Evolutionary conservation across 2,888 invertebrate genomes (phyloP).

Genomic region (Dicranocentrus wangi): DNA sequence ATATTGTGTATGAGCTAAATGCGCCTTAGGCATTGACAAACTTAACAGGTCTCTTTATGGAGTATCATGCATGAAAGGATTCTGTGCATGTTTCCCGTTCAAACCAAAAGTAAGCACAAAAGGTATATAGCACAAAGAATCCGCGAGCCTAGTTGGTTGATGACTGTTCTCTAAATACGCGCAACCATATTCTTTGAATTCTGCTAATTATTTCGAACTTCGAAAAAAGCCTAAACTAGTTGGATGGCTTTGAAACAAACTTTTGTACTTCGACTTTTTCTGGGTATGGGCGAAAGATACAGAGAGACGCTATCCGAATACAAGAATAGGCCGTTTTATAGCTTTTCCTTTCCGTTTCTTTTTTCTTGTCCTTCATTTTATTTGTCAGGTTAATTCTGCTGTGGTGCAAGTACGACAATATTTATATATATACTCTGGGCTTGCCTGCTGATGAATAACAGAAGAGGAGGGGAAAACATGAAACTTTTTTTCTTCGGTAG

Average conservation of each 20-base stretch:
- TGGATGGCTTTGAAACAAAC: neutral
- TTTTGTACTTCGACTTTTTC: neutral
- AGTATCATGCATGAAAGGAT: no score
- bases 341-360: neutral
- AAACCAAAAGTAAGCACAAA: no score
- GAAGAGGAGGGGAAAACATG: neutral
- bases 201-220: neutral
- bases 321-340: no score
- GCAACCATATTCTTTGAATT: conserved; percentile 10
- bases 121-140: neutral
- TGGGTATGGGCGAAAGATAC: neutral
- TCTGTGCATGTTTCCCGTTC: no score
- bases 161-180: neutral
- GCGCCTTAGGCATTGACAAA: no score
- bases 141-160: no score
- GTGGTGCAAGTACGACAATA: neutral
- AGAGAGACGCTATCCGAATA: neutral
- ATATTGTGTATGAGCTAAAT: no score
- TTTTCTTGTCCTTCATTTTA: conserved; percentile 6
- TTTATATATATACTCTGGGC: neutral
- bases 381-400: conserved; percentile 16
- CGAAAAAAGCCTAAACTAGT: neutral
- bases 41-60: no score
- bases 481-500: neutral
- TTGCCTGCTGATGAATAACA: neutral